Percentiles rank a stretch among this genome's conserved stretches.
Conservation (phyloP, 2,888 invertebrate species). For the Drosophila mimica region DNA sequence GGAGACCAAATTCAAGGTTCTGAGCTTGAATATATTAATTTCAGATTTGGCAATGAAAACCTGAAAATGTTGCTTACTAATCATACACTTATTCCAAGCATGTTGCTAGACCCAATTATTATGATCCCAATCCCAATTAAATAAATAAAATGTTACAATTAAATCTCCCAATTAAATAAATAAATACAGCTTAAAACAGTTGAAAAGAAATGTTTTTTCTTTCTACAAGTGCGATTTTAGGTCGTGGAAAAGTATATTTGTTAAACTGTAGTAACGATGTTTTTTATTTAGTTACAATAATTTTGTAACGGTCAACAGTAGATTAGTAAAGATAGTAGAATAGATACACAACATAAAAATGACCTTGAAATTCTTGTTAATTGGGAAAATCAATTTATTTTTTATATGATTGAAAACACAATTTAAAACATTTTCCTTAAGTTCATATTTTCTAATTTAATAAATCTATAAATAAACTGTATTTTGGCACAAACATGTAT, state of each 20-base stretch:
- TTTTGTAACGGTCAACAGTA: not conserved
- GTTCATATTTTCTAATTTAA: not conserved
- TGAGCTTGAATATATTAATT: constrained; percentile 29
- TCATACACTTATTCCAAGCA: not conserved
- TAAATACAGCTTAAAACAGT: not conserved
- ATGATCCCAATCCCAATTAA: not conserved
- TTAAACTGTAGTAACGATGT: not conserved
- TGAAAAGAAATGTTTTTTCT: not conserved
- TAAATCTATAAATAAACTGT: too few species aligned
- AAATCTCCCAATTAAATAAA: not conserved
- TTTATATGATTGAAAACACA: too few species aligned
- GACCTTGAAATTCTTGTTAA: not conserved
- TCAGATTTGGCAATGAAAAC: constrained; percentile 27
- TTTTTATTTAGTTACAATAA: not conserved
- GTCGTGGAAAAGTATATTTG: not conserved
- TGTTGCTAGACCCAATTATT: not conserved
- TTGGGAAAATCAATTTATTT: too few species aligned
- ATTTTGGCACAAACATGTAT: not conserved
- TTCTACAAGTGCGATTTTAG: not conserved
- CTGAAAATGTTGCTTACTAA: not conserved
- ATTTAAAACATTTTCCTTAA: too few species aligned
- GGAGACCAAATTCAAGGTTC: constrained; percentile 28
- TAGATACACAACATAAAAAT: not conserved
- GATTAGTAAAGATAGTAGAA: not conserved
- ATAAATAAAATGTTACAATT: not conserved